Evolutionary conservation across 2,797 vertebrate genomes (phyloP), one percentile per base, ranked within the genome.

Genomic region (Crypturellus tataupa): DNA sequence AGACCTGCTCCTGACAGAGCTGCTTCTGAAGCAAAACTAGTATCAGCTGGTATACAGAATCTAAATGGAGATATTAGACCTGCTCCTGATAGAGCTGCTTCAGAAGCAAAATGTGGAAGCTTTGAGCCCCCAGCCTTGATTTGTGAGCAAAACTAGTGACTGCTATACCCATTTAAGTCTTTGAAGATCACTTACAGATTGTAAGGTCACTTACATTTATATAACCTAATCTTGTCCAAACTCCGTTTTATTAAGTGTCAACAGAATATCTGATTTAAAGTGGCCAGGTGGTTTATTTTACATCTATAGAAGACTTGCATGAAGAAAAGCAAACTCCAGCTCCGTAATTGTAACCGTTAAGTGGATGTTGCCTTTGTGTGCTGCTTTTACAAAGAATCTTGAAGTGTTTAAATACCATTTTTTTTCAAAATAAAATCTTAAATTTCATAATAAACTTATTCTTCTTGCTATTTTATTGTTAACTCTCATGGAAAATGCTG

Each of bases 81-180:
- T 73, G 15, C 75, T 71, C 63, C 24, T 76, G 62, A 69, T 69
- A 76, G 90, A 85, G 29, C 58, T 1, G 1, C 29, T 86, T 1
- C 1, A 13, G 35, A 35, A 78, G 24, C 35, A 85, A 51, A 76
- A 55, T 63, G 63, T 31, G 37, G n/a, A 78, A 49, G 29, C 49
- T 72, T 0, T 46, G 37, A 78, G 6, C 37, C 1, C 5, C 47
- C 1, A 1, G 9, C 56, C 71, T 58, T 87, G n/a, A 4, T 56
- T 87, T 82, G 24, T 60, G 6, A 35, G n/a, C 90, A 67, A 80
- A 91, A 85, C 25, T 39, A 72, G 64, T 40, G 6, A 71, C 3
- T 1, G 6, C 58, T 94, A 85, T 92, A 68, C 65, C 40, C 33
- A 64, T 87, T 68, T 59, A 82, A 90, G 71, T 17, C 19, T 87